These are phyloP conservation scores for Rhineura floridana DNA, from an alignment of 2,113 vertebrate genomes.

Conservation along the genomic window DNA sequence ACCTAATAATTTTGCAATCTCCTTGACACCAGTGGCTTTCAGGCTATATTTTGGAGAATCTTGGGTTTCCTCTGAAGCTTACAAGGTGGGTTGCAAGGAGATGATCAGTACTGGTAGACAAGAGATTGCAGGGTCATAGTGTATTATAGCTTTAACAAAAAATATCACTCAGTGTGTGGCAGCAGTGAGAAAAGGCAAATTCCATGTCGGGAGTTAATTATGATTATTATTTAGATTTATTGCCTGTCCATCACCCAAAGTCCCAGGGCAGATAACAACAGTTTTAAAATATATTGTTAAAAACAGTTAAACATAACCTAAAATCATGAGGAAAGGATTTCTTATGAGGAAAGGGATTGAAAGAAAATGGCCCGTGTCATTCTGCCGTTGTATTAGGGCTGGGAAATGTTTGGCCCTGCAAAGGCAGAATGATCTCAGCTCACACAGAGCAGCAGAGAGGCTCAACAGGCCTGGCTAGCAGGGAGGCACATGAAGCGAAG, in stretches of 20 bases:
- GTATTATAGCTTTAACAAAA: neutral
- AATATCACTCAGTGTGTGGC: neutral
- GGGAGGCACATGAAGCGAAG: too few relatives aligned
- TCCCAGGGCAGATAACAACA: too few relatives aligned
- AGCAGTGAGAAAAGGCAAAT: neutral
- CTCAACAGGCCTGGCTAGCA: neutral
- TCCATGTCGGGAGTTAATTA: too few relatives aligned
- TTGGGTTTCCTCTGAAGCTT: neutral
- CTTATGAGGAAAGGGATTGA: neutral
- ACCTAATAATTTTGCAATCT: neutral
- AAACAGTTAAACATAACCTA: too few relatives aligned
- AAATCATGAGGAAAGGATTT: too few relatives aligned
- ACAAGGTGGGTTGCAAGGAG: neutral
- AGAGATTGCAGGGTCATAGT: neutral
- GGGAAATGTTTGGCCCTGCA: too few relatives aligned
- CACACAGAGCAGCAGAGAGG: neutral
- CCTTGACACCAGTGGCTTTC: neutral
- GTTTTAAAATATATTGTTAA: too few relatives aligned
- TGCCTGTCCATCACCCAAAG: too few relatives aligned
- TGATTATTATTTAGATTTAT: too few relatives aligned
- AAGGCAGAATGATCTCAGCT: too few relatives aligned
- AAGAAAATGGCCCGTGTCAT: neutral
- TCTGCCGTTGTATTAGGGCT: neutral
- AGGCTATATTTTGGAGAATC: neutral
- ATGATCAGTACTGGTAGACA: neutral